These are phyloP conservation scores for Ariopsis seemanni DNA, from an alignment of 2,113 vertebrate species.

Conservation along the genomic window DNA sequence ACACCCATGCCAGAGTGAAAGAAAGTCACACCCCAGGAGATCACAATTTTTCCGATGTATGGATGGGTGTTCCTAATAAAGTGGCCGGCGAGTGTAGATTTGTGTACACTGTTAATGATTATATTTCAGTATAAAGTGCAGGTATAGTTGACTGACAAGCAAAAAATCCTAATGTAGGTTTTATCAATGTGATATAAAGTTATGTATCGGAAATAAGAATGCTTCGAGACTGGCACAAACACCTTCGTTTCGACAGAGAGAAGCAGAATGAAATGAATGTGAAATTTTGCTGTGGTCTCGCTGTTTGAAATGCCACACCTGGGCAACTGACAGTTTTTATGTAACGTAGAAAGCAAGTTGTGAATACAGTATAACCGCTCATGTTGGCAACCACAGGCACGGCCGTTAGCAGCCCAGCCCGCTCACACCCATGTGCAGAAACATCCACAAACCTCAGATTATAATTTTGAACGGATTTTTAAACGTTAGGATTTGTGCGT, in stretches of 20 bases:
- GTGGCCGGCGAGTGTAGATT: no score
- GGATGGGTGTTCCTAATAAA: no score
- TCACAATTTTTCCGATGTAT: no score
- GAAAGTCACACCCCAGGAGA: no score
- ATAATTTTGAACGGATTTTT: background rate
- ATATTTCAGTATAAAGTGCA: background rate
- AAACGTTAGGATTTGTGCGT: no score
- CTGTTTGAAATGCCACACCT: conserved; percentile 53
- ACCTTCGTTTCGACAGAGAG: background rate
- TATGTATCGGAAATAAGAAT: background rate
- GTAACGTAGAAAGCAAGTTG: conserved; percentile 40
- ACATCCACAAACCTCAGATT: background rate
- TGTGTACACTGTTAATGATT: no score
- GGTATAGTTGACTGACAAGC: background rate
- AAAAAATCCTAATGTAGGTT: background rate
- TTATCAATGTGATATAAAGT: background rate
- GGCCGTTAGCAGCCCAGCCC: conserved; percentile 26
- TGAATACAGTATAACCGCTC: background rate
- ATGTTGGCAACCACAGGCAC: conserved; percentile 8
- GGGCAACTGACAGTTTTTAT: conserved; percentile 61
- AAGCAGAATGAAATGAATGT: conserved; percentile 1
- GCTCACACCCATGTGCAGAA: conserved; percentile 13
- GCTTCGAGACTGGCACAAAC: background rate
- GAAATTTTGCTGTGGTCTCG: conserved; percentile 42
- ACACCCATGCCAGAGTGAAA: no score